Conservation (phyloP, 2,797 vertebrate genomes). For the Glyptemys insculpta region DNA sequence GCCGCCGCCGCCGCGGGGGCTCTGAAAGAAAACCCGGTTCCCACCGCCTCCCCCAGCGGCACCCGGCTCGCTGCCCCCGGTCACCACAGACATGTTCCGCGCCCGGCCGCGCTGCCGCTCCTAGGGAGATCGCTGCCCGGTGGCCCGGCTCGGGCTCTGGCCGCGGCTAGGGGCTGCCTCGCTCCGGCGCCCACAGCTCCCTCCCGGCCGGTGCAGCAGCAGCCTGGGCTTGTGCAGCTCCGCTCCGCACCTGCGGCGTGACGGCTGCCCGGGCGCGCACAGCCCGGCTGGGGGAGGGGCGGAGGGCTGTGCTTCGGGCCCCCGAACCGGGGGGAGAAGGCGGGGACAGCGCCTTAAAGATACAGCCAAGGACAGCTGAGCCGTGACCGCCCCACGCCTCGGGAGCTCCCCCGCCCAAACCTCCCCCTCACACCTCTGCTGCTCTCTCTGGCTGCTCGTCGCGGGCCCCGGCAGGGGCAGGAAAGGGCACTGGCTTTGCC, state of each 20-base stretch:
- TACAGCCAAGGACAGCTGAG: not conserved
- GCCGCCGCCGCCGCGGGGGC: constrained; percentile 70
- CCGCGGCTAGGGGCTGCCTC: constrained; percentile 32
- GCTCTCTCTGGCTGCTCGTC: not conserved
- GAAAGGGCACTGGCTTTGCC: not conserved
- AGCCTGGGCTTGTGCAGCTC: not conserved
- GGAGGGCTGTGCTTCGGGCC: not conserved
- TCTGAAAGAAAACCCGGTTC: constrained; percentile 84
- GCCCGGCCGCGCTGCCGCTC: constrained; percentile 20
- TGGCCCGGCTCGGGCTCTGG: not conserved
- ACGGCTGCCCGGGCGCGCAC: not conserved
- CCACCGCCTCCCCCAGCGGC: constrained; percentile 69
- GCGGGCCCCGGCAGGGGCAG: not conserved
- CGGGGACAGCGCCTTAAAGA: constrained; percentile 50
- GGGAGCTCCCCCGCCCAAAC: not conserved
- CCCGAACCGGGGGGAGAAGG: not conserved
- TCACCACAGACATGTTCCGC: constrained; percentile 75
- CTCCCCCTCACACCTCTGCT: not conserved
- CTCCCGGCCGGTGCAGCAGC: constrained; percentile 17
- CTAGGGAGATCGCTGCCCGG: not conserved
- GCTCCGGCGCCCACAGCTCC: constrained; percentile 30
- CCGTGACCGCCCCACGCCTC: too few species aligned
- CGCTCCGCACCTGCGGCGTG: constrained; percentile 62
- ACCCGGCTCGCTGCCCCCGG: constrained; percentile 77
- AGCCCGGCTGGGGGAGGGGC: not conserved